Conservation (phyloP, 2,797 vertebrate species). For the Coccyzus lansbergi region DNA sequence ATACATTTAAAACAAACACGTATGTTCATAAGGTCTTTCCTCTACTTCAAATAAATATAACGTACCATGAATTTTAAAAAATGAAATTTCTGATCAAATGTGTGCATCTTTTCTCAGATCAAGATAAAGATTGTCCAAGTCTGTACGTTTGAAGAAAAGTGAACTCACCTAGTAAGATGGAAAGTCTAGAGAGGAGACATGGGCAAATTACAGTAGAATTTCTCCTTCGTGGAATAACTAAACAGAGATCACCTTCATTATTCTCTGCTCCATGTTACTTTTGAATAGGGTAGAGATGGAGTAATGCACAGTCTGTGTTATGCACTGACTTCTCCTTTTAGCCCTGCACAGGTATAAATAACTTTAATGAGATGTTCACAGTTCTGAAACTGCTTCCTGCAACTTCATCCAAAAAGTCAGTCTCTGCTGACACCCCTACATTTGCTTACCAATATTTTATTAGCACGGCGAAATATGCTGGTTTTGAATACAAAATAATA, state of each 20-base stretch:
- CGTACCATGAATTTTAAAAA: background rate
- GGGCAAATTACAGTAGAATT: background rate
- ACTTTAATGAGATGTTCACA: background rate
- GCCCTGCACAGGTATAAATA: background rate
- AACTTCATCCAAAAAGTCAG: rapidly evolving
- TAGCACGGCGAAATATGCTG: background rate
- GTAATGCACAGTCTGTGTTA: background rate
- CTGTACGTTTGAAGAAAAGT: background rate
- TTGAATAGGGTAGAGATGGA: background rate
- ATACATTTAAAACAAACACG: background rate
- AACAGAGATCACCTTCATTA: background rate
- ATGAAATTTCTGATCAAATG: background rate
- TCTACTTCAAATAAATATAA: background rate
- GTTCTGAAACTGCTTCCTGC: background rate
- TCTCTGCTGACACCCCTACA: background rate
- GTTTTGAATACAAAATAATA: background rate
- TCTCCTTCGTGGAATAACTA: background rate
- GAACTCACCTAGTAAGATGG: background rate
- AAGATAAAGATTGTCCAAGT: background rate
- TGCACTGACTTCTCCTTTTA: background rate
- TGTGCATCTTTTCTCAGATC: background rate
- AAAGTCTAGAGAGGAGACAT: too few relatives aligned
- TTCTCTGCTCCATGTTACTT: background rate
- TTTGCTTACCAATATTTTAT: background rate
- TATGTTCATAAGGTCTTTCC: background rate